Evolutionary conservation across 2,113 vertebrate species (phyloP), one percentile per base, ranked within the genome.

Genomic region (Chionis minor): DNA sequence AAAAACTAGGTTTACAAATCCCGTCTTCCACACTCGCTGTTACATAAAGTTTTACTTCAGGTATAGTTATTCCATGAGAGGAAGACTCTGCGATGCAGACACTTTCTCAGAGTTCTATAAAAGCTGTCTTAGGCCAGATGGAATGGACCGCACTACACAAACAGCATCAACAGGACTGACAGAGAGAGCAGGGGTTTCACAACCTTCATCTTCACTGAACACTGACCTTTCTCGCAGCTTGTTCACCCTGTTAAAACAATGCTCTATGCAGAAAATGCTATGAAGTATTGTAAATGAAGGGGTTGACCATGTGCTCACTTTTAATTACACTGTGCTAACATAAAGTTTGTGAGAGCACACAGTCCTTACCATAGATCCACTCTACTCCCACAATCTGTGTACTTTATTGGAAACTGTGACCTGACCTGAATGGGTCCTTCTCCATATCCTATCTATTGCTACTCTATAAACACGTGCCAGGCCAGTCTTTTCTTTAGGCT

Each of bases 11-110:
- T 49, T 75, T 70, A 40, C 17, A 66, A 74, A 93, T 62, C 55
- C 9, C 38, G 56, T 10, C 23, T 73, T 87, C 51, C 26, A 83
- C 33, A 66, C 12, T 12, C 0, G 0, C 45, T 74, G 14, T 47
- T 44, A 32, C 11, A 32, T 5, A 4, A 35, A 40, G 10, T 61
- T 44, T 72, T 79, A 63, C 30, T 83, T 62, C 40, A 55, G 17
- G 17, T 75, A 19, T 33, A 38, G 6, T 42, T 58, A 79, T 4
- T 67, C 22, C 5, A 2, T 38, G 71, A 35, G 5, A 61, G 26
- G 6, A 78, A 82, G 24, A 9, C 22, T 58, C 22, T 22, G 27
- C 9, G 0, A 81, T 19, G 27, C 10, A 93, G 87, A 66, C 47
- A 40, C 20, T 73, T 83, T 58, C 54, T 66, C 59, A 66, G 45